Evolutionary conservation across 2,888 invertebrate species (phyloP), one percentile per base, ranked within the genome.

Genomic region (Hypselothyrea guttata): DNA sequence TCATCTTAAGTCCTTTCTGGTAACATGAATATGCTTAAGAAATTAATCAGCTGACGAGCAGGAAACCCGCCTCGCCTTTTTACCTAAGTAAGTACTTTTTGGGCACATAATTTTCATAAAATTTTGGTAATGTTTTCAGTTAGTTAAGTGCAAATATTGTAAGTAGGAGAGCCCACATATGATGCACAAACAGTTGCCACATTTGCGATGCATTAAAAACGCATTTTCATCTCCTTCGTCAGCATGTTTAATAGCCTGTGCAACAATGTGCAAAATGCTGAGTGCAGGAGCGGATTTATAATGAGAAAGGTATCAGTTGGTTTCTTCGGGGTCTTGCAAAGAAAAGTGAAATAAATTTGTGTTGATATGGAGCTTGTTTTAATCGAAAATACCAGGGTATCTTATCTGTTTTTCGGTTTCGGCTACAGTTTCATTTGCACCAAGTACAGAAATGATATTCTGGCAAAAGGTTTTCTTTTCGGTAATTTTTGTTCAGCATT

Each of bases 161-260:
- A 22, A 22, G 22, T 60, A 47, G 35, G 38, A 49, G 31, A 12
- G 49, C 11, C 27, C 42, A 49, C 37, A 55, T 71, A 52, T 28
- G 52, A 46, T 65, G 58, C 57, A 49, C 61, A 51, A 67, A 47
- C 54, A 73, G 54, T 75, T 75, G 76, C 76, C 68, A 65, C 76
- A 82, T 71, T 78, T 75, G 63, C 75, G 74, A 65, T 79, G 76
- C 83, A 83, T 78, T 78, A 79, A 83, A 79, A 78, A 76, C 64
- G 64, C 79, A 83, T 79, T 83, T 74, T 64, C 63, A 76, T 72
- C 59, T 45, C 31, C 48, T 31, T 46, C 41, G 51, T 46, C 58
- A 45, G 63, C 62, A 62, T 57, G 71, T 51, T 79, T 76, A 76
- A 83, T 79, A 76, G 83, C 47, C 62, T 65, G 51, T 76, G 79